Evolutionary conservation across 2,888 invertebrate species (phyloP).

Genomic region (Rhagophthalmus giganteus): DNA sequence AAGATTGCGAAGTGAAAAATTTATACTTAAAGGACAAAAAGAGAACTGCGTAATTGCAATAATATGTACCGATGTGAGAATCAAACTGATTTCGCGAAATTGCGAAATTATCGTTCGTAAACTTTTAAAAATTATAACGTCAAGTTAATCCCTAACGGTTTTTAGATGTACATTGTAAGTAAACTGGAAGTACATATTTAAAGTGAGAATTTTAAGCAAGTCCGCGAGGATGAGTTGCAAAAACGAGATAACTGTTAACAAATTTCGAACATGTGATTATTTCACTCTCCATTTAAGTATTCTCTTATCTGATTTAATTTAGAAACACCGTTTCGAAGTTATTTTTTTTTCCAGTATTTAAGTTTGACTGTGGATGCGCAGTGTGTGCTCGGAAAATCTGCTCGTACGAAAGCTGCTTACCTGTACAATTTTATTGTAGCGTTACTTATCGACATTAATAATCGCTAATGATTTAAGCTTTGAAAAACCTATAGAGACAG

Average conservation of each 20-base stretch:
- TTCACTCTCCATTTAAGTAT: slow-evolving; percentile 9
- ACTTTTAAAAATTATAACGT: slow-evolving; percentile 6
- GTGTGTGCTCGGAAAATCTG: too few relatives aligned
- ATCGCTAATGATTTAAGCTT: too few relatives aligned
- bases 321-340: slow-evolving; percentile 5
- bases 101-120: background rate
- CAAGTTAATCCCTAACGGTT: slow-evolving; percentile 10
- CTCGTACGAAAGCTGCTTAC: too few relatives aligned
- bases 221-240: slow-evolving; percentile 19
- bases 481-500: background rate
- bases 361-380: too few relatives aligned
- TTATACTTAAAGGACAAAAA: background rate
- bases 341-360: background rate
- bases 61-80: slow-evolving; percentile 1
- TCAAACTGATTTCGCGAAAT: slow-evolving; percentile 1
- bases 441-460: too few relatives aligned
- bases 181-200: slow-evolving; percentile 15
- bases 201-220: slow-evolving; percentile 9
- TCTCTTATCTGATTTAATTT: slow-evolving; percentile 24
- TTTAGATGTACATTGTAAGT: slow-evolving; percentile 2
- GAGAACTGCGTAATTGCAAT: background rate
- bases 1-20: background rate
- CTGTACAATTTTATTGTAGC: too few relatives aligned
- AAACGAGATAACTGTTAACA: slow-evolving; percentile 19
- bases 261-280: slow-evolving; percentile 19